These are phyloP conservation scores for Cardiocondyla obscurior DNA, from an alignment of 1,140 invertebrate genomes.

Conservation along the genomic window DNA sequence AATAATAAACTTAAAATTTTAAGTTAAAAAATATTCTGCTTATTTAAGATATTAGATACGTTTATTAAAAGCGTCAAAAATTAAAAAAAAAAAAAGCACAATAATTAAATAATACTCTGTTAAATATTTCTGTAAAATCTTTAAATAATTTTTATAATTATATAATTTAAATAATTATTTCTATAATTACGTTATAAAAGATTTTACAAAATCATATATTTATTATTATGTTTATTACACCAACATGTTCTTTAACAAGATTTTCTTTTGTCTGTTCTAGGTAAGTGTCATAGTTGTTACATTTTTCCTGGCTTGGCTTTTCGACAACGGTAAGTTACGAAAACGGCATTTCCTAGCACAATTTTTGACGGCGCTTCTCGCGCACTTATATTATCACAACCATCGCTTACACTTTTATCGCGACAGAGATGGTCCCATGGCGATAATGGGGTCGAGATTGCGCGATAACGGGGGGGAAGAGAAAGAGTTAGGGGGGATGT, in stretches of 20 bases:
- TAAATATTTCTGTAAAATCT: not conserved
- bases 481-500: constrained; percentile 10
- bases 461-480: not conserved
- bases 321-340: constrained; percentile 53
- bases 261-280: constrained; percentile 73
- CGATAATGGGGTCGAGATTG: constrained; percentile 49
- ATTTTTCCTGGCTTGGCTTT: constrained; percentile 61
- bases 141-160: not conserved
- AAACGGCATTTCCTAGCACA: constrained; percentile 43
- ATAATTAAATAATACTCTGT: not conserved
- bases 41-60: not conserved
- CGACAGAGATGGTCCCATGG: constrained; percentile 60
- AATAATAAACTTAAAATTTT: not conserved
- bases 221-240: too few relatives aligned
- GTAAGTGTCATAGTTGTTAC: constrained; percentile 71
- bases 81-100: not conserved
- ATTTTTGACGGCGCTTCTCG: too few relatives aligned
- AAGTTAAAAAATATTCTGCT: not conserved
- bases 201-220: too few relatives aligned
- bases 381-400: too few relatives aligned
- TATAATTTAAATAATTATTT: too few relatives aligned
- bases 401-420: constrained; percentile 61
- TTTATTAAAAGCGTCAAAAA: not conserved
- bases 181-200: too few relatives aligned
- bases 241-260: not conserved